Base-by-base conservation (phyloP, 2,797 vertebrate genomes). In the Platyrinchus mystaceus region DNA sequence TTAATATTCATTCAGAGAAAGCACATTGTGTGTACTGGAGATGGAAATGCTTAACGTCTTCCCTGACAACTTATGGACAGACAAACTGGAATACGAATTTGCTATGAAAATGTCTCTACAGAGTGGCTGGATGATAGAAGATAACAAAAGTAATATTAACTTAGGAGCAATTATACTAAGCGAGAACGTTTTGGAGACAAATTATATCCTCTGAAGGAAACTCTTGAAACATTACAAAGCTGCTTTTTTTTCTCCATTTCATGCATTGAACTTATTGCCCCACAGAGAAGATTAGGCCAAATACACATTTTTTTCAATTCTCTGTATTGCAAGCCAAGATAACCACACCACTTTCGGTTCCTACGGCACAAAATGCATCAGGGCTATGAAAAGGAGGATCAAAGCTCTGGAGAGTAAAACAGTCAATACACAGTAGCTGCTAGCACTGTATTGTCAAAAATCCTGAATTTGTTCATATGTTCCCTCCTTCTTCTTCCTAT, bases 101-200 rank as follows among this genome's bases (percentile, higher is more conserved):
- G 7, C 68, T 83, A 28, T 7, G 60, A 79, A 93, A 86, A 78
- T 37, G 39, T 84, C 59, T 82, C 49, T 21, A 46, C 26, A 64
- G 50, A 85, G n/a, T 14, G 43, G 8, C 46, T 89, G 68, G 46
- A 58, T 58, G 85, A 84, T 4, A 64, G 34, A 83, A 76, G 84
- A 92, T 70, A 93, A 89, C 68, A 69, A 87, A 92, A 83, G 41
- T 77, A 85, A 30, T 77, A 85, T 53, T 92, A 93, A 74, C 49
- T 39, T 64, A 55, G n/a, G 17, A 92, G n/a, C 9, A 14, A 64
- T 84, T 93, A 87, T 80, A 60, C 64, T 56, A 66, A 70, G n/a
- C 0, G 1, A 88, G 71, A 94, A 87, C 30, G 70, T 83, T 85
- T 78, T 81, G 81, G 43, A 87, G 75, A 71, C 36, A 88, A 89